A percentile compares a stretch with the other conserved stretches of the same genome.
phyloP scores from a whole-genome alignment of 2,113 vertebrate genomes.

The Carassius auratus region DNA sequence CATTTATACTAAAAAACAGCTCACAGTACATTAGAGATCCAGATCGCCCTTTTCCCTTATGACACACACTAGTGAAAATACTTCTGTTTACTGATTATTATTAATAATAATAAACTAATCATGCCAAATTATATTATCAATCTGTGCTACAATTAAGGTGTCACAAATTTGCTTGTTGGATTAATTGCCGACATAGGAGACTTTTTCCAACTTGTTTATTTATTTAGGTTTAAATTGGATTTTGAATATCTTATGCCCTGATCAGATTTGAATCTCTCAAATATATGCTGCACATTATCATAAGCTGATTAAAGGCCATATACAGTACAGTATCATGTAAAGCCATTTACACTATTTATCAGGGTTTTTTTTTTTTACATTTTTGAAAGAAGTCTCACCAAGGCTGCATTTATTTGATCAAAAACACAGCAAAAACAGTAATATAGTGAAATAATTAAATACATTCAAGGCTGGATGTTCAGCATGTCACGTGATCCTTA shows the following conservation, averaged over 20 bases:
- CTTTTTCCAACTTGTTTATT: neutral
- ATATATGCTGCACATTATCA: neutral
- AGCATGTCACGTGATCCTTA: neutral
- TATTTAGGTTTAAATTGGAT: neutral
- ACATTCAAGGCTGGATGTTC: neutral
- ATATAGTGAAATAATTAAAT: neutral
- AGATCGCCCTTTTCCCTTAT: neutral
- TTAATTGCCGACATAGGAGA: neutral
- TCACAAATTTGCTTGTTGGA: neutral
- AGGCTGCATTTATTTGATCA: neutral
- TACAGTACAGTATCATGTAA: neutral
- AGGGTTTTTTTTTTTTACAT: neutral
- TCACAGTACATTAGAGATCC: neutral
- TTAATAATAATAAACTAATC: neutral
- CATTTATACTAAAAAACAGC: constrained; percentile 4
- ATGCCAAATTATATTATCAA: neutral
- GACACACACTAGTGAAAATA: neutral
- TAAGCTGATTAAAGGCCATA: neutral
- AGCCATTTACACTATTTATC: neutral
- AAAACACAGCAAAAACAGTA: neutral
- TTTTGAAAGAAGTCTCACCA: neutral
- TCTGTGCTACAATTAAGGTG: neutral
- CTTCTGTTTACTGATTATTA: neutral
- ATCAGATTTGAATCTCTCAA: neutral
- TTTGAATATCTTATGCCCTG: neutral